These are phyloP conservation scores for Sphenopsis melanotis DNA, from an alignment of 2,797 vertebrate genomes.

Conservation along the genomic window DNA sequence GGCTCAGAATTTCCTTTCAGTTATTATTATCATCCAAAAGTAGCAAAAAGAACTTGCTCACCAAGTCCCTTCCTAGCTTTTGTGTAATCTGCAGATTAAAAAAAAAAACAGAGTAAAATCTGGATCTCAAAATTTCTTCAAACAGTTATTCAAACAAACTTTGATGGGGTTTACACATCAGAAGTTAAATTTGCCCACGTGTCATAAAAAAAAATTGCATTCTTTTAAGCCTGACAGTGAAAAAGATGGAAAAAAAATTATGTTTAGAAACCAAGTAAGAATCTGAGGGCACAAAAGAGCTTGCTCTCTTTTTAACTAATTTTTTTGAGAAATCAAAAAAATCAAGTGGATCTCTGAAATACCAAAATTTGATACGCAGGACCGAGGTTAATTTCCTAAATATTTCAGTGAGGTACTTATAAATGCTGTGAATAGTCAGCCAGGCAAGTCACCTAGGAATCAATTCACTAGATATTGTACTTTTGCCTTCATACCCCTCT, in stretches of 20 bases:
- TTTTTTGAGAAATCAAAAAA: background rate
- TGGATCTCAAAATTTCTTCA: background rate
- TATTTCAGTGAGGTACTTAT: conserved; percentile 5
- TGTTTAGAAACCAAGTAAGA: background rate
- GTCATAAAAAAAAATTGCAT: background rate
- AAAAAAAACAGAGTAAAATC: background rate
- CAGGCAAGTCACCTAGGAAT: background rate
- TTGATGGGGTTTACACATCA: background rate
- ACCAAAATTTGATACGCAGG: background rate
- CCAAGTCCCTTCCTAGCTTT: background rate
- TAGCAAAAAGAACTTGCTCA: background rate
- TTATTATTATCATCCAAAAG: conserved; percentile 25
- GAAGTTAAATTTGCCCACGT: background rate
- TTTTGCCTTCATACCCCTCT: background rate
- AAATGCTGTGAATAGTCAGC: background rate
- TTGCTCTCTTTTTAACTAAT: background rate
- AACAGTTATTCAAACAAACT: background rate
- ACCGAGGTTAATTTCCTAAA: background rate
- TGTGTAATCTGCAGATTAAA: background rate
- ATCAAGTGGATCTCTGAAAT: background rate
- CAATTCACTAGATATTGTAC: background rate
- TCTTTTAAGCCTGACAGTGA: background rate
- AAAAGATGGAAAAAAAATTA: background rate
- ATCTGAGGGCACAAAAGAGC: background rate
- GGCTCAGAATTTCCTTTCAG: background rate